Evolutionary conservation across 1,140 invertebrate species (phyloP).

Genomic region (Liolophura sinensis): DNA sequence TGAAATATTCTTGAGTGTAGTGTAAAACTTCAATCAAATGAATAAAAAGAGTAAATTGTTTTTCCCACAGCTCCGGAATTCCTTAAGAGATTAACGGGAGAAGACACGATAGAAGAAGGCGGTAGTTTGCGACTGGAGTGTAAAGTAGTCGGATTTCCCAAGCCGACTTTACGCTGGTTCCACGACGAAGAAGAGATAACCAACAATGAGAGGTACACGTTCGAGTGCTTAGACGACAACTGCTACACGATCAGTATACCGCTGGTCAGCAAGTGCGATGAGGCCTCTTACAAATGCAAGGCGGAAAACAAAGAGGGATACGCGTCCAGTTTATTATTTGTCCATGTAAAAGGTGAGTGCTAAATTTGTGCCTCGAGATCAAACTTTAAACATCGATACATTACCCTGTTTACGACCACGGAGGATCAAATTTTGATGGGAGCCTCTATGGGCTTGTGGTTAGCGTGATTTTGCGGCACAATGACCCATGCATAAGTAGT

Average conservation of each 20-base stretch:
- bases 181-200: slow-evolving; percentile 39
- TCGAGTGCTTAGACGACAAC: slow-evolving; percentile 24
- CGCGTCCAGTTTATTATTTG: slow-evolving; percentile 36
- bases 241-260: slow-evolving; percentile 23
- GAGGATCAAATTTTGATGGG: no score
- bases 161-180: slow-evolving; percentile 38
- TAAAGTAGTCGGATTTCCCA: slow-evolving; percentile 38
- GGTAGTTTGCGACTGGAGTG: slow-evolving; percentile 33
- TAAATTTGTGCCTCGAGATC: background rate
- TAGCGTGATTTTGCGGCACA: no score
- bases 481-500: no score
- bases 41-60: slow-evolving; percentile 6
- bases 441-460: no score
- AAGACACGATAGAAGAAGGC: slow-evolving; percentile 40
- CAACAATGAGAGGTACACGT: slow-evolving; percentile 25
- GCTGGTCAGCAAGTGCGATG: slow-evolving; percentile 37
- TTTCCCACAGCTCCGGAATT: slow-evolving; percentile 44
- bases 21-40: no score
- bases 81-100: slow-evolving; percentile 31
- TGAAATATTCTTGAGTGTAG: no score
- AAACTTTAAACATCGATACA: no score
- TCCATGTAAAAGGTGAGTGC: slow-evolving; percentile 40
- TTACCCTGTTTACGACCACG: no score
- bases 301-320: slow-evolving; percentile 46
- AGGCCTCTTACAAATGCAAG: slow-evolving; percentile 44